phyloP scores from a whole-genome alignment of 2,797 vertebrate genomes.

The Crocodylus rhombifer region DNA sequence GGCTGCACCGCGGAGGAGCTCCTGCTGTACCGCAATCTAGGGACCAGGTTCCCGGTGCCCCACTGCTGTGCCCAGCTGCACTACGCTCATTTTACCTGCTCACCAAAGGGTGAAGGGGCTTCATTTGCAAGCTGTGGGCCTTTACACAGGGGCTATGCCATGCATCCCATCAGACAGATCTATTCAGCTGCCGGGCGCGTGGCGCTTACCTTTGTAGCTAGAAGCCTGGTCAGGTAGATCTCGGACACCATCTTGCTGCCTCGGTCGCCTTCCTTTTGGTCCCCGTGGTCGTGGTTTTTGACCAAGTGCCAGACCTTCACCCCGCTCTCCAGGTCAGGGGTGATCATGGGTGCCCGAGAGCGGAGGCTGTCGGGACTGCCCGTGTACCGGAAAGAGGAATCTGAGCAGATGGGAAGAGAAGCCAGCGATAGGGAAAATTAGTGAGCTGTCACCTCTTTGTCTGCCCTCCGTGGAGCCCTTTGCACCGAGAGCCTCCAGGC shows the following conservation, averaged over 20 bases:
- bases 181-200: rapidly evolving
- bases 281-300: slow-evolving; percentile 98
- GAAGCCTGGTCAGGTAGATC: slow-evolving; percentile 96
- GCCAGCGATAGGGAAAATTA: background rate
- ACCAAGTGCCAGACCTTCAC: slow-evolving; percentile 99
- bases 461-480: rapidly evolving
- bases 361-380: slow-evolving; percentile 98
- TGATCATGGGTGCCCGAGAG: slow-evolving; percentile 97
- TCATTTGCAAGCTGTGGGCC: rapidly evolving
- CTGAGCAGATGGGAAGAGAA: slow-evolving; percentile 72
- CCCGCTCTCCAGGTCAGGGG: slow-evolving; percentile 96
- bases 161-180: rapidly evolving
- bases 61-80: too few species aligned
- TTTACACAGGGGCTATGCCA: rapidly evolving
- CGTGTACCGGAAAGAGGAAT: slow-evolving; percentile 96
- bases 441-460: background rate
- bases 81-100: too few species aligned
- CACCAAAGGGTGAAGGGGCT: background rate
- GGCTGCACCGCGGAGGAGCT: background rate
- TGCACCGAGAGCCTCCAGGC: rapidly evolving
- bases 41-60: too few species aligned
- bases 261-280: slow-evolving; percentile 97
- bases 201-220: slow-evolving; percentile 92
- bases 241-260: slow-evolving; percentile 99
- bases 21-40: background rate